phyloP scores from a whole-genome alignment of 2,113 vertebrate species.

The Cettia cetti region DNA sequence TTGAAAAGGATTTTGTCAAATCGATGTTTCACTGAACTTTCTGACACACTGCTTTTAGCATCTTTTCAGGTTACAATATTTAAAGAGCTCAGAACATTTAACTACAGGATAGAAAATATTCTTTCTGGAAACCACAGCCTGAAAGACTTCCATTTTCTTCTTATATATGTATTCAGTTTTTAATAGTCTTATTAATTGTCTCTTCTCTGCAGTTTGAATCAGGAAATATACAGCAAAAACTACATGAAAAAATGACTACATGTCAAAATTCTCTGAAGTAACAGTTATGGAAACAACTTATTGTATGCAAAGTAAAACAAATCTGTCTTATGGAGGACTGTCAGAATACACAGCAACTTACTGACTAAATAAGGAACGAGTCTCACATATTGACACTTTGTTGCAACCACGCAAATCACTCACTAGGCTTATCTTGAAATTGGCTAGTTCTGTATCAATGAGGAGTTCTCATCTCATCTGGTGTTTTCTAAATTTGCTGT shows the following conservation, averaged over 20 bases:
- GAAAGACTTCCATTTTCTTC: not conserved
- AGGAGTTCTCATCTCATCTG: conserved; percentile 28
- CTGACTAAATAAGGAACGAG: conserved; percentile 4
- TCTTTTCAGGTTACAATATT: not conserved
- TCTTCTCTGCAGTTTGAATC: not conserved
- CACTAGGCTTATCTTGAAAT: not conserved
- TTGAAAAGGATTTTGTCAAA: not conserved
- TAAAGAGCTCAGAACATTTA: not conserved
- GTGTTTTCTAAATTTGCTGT: conserved; percentile 22
- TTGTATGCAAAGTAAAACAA: conserved; percentile 46
- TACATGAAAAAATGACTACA: conserved; percentile 30
- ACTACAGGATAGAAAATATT: not conserved
- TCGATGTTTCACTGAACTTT: not conserved
- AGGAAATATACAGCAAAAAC: not conserved
- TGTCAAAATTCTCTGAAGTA: conserved; percentile 24
- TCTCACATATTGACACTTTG: conserved; percentile 25
- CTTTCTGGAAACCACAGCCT: not conserved
- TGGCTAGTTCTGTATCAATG: conserved; percentile 4
- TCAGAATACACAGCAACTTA: conserved; percentile 29
- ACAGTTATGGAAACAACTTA: conserved; percentile 28
- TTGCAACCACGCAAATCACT: conserved; percentile 31
- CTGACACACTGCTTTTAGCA: not conserved
- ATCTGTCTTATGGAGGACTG: conserved; percentile 18
- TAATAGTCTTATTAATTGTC: not conserved
- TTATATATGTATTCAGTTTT: not conserved